Conservation (phyloP, 1,140 invertebrate genomes). For the Achatina immaculata region DNA sequence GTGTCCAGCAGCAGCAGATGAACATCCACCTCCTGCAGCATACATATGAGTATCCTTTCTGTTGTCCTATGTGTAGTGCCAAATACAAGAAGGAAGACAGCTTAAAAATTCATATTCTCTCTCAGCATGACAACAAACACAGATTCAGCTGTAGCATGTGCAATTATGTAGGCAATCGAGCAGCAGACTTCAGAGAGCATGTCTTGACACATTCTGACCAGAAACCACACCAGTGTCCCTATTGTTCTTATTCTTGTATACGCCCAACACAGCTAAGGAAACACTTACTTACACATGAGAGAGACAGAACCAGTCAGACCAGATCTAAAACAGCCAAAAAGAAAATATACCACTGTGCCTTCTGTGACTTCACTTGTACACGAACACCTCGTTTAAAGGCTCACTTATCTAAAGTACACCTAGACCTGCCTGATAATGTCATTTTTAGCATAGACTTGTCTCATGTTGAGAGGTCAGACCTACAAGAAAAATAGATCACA, state of each 20-base stretch:
- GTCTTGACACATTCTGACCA: constrained; percentile 24
- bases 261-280: constrained; percentile 11
- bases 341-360: constrained; percentile 21
- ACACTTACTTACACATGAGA: constrained; percentile 23
- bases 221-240: constrained; percentile 25
- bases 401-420: constrained; percentile 18
- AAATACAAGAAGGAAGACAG: constrained; percentile 36
- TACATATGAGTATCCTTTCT: constrained; percentile 25
- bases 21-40: constrained; percentile 33
- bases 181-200: constrained; percentile 31
- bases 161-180: constrained; percentile 31
- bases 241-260: constrained; percentile 30
- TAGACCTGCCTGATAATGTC: constrained; percentile 21
- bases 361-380: constrained; percentile 24
- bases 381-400: constrained; percentile 7
- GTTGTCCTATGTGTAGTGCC: constrained; percentile 22
- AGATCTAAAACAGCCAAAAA: background rate
- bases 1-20: constrained; percentile 33
- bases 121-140: constrained; percentile 18
- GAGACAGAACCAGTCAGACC: background rate
- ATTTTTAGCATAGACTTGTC: constrained; percentile 15
- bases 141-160: constrained; percentile 18
- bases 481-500: background rate
- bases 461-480: background rate
- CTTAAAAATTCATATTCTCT: constrained; percentile 17